These are phyloP conservation scores for Hippocampus mohnikei DNA, from an alignment of 2,113 vertebrate species.

Conservation along the genomic window DNA sequence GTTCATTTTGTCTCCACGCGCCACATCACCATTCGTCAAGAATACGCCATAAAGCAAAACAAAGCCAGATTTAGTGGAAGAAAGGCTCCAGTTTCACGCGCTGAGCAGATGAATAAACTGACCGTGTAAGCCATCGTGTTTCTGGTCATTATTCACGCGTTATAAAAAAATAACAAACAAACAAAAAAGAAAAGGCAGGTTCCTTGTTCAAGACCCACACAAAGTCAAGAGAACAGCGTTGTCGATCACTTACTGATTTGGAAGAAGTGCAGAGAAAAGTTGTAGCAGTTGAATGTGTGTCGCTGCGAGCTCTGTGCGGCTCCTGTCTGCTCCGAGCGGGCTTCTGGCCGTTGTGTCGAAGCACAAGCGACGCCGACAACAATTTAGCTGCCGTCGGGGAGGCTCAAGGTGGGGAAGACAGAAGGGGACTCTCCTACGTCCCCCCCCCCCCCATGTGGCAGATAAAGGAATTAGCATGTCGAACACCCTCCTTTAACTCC, in stretches of 20 bases:
- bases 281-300: not conserved
- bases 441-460: conserved; percentile 47
- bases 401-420: not conserved
- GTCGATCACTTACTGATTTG: conserved; percentile 17
- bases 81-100: not conserved
- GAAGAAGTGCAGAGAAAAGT: conserved; percentile 5
- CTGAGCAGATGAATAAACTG: not conserved
- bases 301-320: not conserved
- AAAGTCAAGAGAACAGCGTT: not conserved
- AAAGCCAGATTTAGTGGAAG: not conserved
- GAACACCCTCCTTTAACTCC: conserved; percentile 25
- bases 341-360: conserved; percentile 8
- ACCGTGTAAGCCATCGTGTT: not conserved
- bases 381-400: conserved; percentile 11
- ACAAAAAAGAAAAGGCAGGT: not conserved
- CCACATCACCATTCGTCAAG: not conserved
- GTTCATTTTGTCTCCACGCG: not conserved
- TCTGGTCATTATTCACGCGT: too few species aligned
- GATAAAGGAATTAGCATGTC: conserved; percentile 19
- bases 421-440: not conserved
- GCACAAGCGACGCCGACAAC: conserved; percentile 6
- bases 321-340: conserved; percentile 1
- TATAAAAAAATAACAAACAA: too few species aligned
- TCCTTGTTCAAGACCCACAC: not conserved
- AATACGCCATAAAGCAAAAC: not conserved